Base-by-base conservation (phyloP, 2,113 vertebrate genomes). In the Catharus fuscescens region DNA sequence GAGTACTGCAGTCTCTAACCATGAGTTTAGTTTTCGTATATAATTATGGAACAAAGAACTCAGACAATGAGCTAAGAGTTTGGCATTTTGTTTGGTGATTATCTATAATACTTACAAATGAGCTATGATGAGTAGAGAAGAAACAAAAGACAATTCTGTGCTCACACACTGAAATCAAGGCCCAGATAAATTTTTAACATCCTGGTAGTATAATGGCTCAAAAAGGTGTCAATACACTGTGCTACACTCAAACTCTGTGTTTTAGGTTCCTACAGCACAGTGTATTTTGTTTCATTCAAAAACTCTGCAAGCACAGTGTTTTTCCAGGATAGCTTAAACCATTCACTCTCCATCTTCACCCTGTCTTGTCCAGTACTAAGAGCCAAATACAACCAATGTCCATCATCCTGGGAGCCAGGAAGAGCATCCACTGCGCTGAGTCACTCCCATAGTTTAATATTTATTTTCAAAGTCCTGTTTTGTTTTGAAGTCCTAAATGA, bases 11-110 rank as follows among this genome's bases (percentile, higher is more conserved):
- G 44, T 57, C 32, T 61, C 59, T 74, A 94, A 94, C 88, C 61
- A 92, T 36, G 79, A 95, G 72, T 95, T 94, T 86, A 88, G 81
- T 40, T 94, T 95, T 95, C 21, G 5, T 80, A 62, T 96, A 20
- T 95, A 97, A 96, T 94, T 96, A 93, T 47, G 40, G 59, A 91
- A 94, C 90, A 95, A 83, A 71, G 79, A 92, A 70, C 1, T 0
- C 66, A 92, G 71, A 87, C 74, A 95, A 90, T 57, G 71, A 92
- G 47, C 82, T 54, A 78, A 62, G 85, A 93, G 64, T 95, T 86
- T 96, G 90, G 90, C 88, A 95, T 96, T 62, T 93, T 95, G 59
- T 94, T 95, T 93, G 52, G 90, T 86, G 52, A 93, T 93, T 96
- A 86, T 91, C 81, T 80, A 0, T 66, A 95, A 71, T 59, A 56